Conservation (phyloP, 2,888 invertebrate genomes). For the Norana najaformis region DNA sequence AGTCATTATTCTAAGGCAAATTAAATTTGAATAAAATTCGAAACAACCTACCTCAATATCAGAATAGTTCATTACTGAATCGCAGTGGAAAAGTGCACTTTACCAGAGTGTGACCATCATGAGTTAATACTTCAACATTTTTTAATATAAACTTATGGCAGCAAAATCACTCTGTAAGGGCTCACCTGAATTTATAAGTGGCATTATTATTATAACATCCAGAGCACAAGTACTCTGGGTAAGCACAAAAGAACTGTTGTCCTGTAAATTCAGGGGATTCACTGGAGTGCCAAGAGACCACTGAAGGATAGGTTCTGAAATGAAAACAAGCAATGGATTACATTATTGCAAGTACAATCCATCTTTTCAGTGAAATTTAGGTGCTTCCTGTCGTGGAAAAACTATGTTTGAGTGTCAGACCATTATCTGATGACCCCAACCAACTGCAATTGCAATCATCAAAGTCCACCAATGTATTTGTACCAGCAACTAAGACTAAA, state of each 20-base stretch:
- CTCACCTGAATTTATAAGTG: background rate
- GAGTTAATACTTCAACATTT: background rate
- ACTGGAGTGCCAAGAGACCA: background rate
- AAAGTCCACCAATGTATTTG: too few species aligned
- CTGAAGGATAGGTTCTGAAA: conserved; percentile 13
- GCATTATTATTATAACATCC: background rate
- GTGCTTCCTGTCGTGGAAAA: too few species aligned
- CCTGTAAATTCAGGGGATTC: background rate
- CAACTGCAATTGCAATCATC: too few species aligned
- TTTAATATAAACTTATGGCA: background rate
- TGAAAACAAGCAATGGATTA: background rate
- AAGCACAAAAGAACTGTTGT: background rate
- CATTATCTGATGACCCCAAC: too few species aligned
- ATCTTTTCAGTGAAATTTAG: too few species aligned
- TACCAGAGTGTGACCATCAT: background rate
- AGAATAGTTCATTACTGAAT: background rate
- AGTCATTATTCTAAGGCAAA: too few species aligned
- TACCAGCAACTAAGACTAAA: too few species aligned
- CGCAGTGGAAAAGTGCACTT: background rate
- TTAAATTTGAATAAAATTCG: too few species aligned
- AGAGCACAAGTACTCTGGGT: conserved; percentile 13
- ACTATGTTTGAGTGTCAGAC: too few species aligned
- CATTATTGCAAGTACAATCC: too few species aligned
- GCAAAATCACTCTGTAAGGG: background rate
- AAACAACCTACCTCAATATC: too few species aligned